These are phyloP conservation scores for Hirtodrosophila confusa DNA, from an alignment of 2,888 invertebrate genomes.

Conservation along the genomic window DNA sequence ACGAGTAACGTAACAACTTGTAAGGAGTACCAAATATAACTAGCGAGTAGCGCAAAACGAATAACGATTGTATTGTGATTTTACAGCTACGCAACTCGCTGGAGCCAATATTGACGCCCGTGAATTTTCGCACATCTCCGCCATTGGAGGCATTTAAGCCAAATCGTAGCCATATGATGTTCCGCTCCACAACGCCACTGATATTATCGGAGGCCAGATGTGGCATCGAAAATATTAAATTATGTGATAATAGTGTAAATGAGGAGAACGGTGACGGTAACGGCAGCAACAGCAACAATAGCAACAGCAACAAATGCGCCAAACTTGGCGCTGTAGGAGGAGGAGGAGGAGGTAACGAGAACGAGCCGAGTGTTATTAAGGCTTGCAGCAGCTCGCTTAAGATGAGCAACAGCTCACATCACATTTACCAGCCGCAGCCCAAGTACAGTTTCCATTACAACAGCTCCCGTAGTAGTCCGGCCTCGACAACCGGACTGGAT, in stretches of 20 bases:
- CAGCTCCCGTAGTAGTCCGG: conserved; percentile 83
- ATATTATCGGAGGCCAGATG: conserved; percentile 84
- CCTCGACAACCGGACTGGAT: conserved; percentile 83
- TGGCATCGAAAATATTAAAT: conserved; percentile 85
- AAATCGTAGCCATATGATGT: conserved; percentile 84
- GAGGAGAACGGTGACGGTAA: conserved; percentile 80
- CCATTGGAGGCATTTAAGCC: conserved; percentile 95
- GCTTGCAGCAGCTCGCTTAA: conserved; percentile 81
- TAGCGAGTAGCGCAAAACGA: not conserved
- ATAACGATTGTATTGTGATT: not conserved
- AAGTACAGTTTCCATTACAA: conserved; percentile 83
- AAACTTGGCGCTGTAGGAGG: conserved; percentile 38
- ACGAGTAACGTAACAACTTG: not conserved
- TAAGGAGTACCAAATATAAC: not conserved
- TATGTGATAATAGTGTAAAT: conserved; percentile 85
- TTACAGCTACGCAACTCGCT: conserved; percentile 87
- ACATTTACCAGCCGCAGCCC: conserved; percentile 83
- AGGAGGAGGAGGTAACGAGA: conserved; percentile 56
- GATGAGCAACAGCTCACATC: conserved; percentile 83
- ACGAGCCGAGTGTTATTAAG: conserved; percentile 74
- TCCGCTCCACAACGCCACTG: conserved; percentile 84
- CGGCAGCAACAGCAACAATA: conserved; percentile 39
- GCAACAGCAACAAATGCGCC: conserved; percentile 56
- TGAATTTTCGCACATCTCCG: conserved; percentile 95
- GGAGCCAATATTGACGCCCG: conserved; percentile 90